Base-by-base conservation (phyloP, 2,888 invertebrate species). In the Drosophila ezoana region DNA sequence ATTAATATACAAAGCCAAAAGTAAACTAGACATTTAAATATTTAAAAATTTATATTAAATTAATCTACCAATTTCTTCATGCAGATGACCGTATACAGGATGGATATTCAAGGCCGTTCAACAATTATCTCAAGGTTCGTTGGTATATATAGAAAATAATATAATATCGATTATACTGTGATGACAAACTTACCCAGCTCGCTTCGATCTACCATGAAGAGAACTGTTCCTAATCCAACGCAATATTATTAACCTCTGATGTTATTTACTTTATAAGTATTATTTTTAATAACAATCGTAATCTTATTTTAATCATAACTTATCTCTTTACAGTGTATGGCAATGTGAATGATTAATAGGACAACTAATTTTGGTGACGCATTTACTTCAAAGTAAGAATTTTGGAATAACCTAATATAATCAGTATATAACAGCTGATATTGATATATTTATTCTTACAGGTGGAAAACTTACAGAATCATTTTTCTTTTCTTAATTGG, bases 161-260 rank as follows among this genome's bases (percentile, higher is more conserved):
- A 13, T 2, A 8, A 38, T 23, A 44, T 44, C 4, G 20, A 3
- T n/a, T 14, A n/a, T n/a, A 38, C 10, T 10, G 18, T 76, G 70
- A 84, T 84, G 81, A 84, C 60, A 72, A 73, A 60, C 57, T 78
- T 71, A 88, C 84, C 86, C 89, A 90, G 86, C 89, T 88, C 86
- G 83, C 90, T 89, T 86, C 66, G 88, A 89, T 49, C 44, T 37
- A 54, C 70, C 63, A 65, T 89, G 90, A 89, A 87, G 87, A 89
- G 40, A 89, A 87, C 65, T 79, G 70, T 88, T 80, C 81, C 73
- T 60, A 41, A 57, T 41, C 73, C 75, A 73, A 80, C 70, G 75
- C 76, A 71, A 68, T 58, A 47, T 28, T 9, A 13, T 11, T 41
- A 10, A 23, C 8, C 40, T 1, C 67, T 73, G 69, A 75, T 56